These are phyloP conservation scores for Temnothorax longispinosus DNA, from an alignment of 1,140 invertebrate genomes.

Conservation along the genomic window DNA sequence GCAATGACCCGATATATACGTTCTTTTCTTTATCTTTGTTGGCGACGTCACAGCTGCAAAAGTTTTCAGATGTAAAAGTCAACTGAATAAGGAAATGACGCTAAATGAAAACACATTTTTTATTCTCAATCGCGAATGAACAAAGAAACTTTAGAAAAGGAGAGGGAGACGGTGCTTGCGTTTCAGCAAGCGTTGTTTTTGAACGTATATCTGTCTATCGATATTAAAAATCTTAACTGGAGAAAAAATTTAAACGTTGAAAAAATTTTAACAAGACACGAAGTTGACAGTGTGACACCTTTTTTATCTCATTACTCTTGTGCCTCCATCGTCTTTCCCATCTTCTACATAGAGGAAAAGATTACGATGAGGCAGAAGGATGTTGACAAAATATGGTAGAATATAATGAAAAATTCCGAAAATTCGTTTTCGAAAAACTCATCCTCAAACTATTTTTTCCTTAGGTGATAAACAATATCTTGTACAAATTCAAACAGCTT, in stretches of 20 bases:
- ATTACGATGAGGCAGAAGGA: constrained; percentile 3
- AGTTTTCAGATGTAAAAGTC: constrained; percentile 9
- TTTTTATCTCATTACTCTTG: constrained; percentile 58
- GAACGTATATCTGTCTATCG: neutral
- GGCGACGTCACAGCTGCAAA: constrained; percentile 21
- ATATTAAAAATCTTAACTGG: neutral
- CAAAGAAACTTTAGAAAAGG: neutral
- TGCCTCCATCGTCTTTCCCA: constrained; percentile 3
- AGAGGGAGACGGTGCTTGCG: neutral
- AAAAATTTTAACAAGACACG: constrained; percentile 66
- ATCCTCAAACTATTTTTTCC: neutral
- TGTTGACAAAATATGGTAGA: constrained; percentile 61
- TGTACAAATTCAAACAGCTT: neutral
- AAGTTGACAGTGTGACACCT: constrained; percentile 48
- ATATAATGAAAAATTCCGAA: neutral
- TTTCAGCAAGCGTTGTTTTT: neutral
- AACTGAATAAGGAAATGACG: constrained; percentile 17
- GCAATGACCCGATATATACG: constrained; percentile 35
- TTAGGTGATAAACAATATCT: neutral
- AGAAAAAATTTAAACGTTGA: constrained; percentile 55
- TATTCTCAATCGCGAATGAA: neutral
- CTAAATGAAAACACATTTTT: constrained; percentile 39
- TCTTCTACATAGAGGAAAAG: neutral
- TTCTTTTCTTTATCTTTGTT: constrained; percentile 11
- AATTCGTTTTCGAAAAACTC: neutral